Evolutionary conservation across 2,888 invertebrate species (phyloP).

Genomic region (Oscheius onirici): DNA sequence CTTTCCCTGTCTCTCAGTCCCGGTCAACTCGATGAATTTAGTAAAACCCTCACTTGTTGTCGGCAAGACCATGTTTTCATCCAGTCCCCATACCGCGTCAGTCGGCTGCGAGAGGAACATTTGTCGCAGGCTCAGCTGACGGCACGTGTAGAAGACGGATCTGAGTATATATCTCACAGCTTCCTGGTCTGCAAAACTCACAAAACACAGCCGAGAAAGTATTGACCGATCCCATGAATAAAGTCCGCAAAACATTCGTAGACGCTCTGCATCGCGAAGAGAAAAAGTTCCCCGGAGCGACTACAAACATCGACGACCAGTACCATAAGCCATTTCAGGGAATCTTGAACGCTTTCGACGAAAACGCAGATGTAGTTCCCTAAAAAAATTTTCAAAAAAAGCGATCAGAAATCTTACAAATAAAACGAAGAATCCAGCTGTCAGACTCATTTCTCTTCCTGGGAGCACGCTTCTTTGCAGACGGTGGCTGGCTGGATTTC

Average conservation of each 20-base stretch:
- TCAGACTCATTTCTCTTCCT: conserved; percentile 21
- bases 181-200: not conserved
- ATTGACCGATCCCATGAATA: not conserved
- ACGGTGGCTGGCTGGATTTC: conserved; percentile 1
- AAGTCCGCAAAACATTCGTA: conserved; percentile 8
- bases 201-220: not conserved
- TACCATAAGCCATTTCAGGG: conserved; percentile 45
- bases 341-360: conserved; percentile 20
- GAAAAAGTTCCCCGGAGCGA: conserved; percentile 6
- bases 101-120: conserved; percentile 1
- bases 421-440: conserved; percentile 8
- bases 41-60: conserved; percentile 7
- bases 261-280: not conserved
- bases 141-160: conserved; percentile 1
- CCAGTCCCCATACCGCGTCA: conserved; percentile 11
- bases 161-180: not conserved
- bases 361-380: conserved; percentile 13
- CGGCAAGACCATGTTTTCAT: conserved; percentile 29
- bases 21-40: too few relatives aligned
- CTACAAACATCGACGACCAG: conserved; percentile 50
- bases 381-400: conserved; percentile 4
- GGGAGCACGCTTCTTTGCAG: conserved; percentile 12
- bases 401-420: conserved; percentile 11
- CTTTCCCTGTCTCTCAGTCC: too few relatives aligned
- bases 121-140: conserved; percentile 13